These are phyloP conservation scores for Petrocephalus schoutedeni DNA, from an alignment of 2,797 vertebrate genomes.

Conservation along the genomic window DNA sequence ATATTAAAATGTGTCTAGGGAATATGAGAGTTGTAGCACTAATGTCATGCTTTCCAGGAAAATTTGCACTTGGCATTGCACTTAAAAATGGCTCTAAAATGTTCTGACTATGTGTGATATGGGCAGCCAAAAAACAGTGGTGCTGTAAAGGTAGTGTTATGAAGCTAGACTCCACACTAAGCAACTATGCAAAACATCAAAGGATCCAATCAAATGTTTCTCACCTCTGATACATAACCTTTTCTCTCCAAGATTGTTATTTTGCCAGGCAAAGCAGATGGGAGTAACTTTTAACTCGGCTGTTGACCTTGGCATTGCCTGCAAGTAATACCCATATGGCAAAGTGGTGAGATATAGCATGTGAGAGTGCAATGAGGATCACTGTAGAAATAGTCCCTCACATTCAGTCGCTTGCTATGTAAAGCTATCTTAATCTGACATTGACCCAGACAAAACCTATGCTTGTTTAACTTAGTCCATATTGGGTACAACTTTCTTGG, in stretches of 20 bases:
- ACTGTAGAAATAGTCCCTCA: background rate
- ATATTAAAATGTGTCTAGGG: background rate
- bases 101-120: background rate
- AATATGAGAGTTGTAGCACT: background rate
- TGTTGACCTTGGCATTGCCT: background rate
- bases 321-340: background rate
- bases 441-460: background rate
- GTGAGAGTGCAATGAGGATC: background rate
- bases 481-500: background rate
- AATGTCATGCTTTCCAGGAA: background rate
- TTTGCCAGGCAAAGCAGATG: background rate
- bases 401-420: background rate
- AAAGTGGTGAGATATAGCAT: background rate
- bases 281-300: background rate
- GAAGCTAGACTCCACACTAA: background rate
- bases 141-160: background rate
- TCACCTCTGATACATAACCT: background rate
- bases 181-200: conserved; percentile 1
- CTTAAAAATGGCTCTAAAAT: background rate
- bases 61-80: background rate
- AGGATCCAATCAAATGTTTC: conserved; percentile 5
- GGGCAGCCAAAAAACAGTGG: background rate
- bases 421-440: background rate
- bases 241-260: background rate
- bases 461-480: background rate